Evolutionary conservation across 2,888 invertebrate genomes (phyloP).

Genomic region (Philhelius pedissequus): DNA sequence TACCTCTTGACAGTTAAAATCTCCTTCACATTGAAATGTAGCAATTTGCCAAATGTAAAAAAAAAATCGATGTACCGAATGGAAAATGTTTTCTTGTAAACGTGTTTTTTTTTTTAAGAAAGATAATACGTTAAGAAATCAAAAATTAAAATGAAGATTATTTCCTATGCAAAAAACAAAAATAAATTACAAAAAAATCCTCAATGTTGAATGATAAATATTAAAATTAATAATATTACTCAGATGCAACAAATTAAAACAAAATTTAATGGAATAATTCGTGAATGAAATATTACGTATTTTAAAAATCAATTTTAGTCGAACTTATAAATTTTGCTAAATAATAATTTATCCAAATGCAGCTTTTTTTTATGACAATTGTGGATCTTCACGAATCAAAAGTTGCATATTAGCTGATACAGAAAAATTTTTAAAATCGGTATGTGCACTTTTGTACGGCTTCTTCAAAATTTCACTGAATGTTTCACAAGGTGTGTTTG

Average conservation of each 20-base stretch:
- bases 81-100: slow-evolving; percentile 12
- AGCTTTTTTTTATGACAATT: no score
- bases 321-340: background rate
- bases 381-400: no score
- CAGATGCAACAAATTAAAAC: slow-evolving; percentile 42
- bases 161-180: slow-evolving; percentile 36
- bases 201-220: background rate
- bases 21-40: background rate
- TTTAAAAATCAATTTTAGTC: slow-evolving; percentile 25
- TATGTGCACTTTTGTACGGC: no score
- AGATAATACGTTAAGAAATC: background rate
- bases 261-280: background rate
- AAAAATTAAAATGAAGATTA: background rate
- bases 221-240: background rate
- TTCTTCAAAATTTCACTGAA: no score
- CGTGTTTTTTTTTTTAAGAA: slow-evolving; percentile 30
- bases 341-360: slow-evolving; percentile 40
- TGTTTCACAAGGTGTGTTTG: no score
- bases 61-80: slow-evolving; percentile 4
- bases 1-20: background rate
- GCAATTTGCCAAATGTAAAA: background rate
- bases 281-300: background rate
- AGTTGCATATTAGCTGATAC: no score
- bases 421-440: no score
- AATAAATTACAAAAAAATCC: no score